Evolutionary conservation across 2,113 vertebrate genomes (phyloP), one percentile per base, ranked within the genome.

Genomic region (Tapirus terrestris): DNA sequence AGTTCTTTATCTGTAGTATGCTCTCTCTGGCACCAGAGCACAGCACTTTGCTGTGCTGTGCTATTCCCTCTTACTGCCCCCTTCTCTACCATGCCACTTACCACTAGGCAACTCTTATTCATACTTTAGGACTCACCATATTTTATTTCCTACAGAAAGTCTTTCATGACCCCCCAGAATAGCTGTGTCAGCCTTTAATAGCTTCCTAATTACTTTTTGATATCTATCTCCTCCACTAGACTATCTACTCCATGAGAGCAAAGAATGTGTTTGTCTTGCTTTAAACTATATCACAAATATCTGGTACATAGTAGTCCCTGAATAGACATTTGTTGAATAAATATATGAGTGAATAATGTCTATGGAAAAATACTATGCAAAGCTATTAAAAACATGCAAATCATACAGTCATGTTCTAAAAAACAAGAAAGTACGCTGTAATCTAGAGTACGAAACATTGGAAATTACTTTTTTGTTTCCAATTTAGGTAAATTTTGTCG

Each of bases 381-480:
- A 95, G 33, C 39, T 84, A 16, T 13, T 67, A 76, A 86, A 91
- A 87, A 72, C 23, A 48, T 16, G 6, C 33, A 63, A 56, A 61
- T 93, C 7, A 51, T 58, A 43, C 5, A 79, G 36, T 56, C 6
- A 29, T 33, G 56, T 67, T 51, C 67, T 80, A 17, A 18, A 20
- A 91, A 58, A 20, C n/a, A n/a, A 91, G 31, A 18, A n/a, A 63
- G 23, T 77, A 29, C 31, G 6, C 18, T 58, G 4, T 23, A 68
- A 56, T 53, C 11, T 33, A 85, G 8, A 81, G n/a, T 60, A 36
- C n/a, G 80, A 82, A 65, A 88, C 58, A 76, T 6, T 81, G 10
- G 48, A 94, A 81, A 85, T 56, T 36, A 8, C 58, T 70, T 87
- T 86, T 94, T 76, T 45, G 10, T 63, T 97, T 92, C 83, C 18